Evolutionary conservation across 2,113 vertebrate genomes (phyloP), one percentile per base, ranked within the genome.

Genomic region (Cnemophilus loriae): DNA sequence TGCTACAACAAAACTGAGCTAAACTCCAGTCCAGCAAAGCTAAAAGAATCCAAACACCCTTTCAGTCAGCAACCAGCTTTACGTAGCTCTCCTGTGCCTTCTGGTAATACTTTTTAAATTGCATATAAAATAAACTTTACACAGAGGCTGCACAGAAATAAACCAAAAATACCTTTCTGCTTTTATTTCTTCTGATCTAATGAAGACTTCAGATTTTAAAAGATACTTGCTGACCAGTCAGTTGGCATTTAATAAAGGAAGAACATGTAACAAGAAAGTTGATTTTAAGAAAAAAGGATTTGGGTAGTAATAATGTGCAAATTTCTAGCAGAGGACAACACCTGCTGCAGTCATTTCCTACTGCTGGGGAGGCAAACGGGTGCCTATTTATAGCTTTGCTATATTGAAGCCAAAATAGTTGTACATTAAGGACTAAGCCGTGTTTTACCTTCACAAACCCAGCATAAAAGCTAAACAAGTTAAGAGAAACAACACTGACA

Each of bases 301-400:
- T 65, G 42, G 24, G 44, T 68, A 71, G 23, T 27, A 85, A 65
- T 68, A 87, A 61, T 3, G 65, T 35, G 44, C 52, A 80, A 57
- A 81, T 64, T 92, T 90, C 76, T 81, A 94, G 56, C 49, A 60
- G 57, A 94, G 88, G 68, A 78, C 96, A 96, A 3, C 93, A 97
- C 93, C 95, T 96, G 96, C 92, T 82, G 79, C 93, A 90, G 71
- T 96, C 96, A 95, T 63, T 87, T 96, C 93, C 90, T 88, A 53
- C 71, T 70, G 76, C 80, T 74, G 56, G 56, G 60, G 50, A 71
- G 73, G 84, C 42, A 64, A 91, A 28, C 41, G 64, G 50, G n/a
- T 26, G 22, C 14, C 86, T 96, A 96, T 96, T 96, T 94, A 94
- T 96, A 96, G 61, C 68, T 75, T 41, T 7, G 39, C 21, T 70